Conservation (phyloP, 1,140 invertebrate genomes). For the Carposina sasakii region DNA sequence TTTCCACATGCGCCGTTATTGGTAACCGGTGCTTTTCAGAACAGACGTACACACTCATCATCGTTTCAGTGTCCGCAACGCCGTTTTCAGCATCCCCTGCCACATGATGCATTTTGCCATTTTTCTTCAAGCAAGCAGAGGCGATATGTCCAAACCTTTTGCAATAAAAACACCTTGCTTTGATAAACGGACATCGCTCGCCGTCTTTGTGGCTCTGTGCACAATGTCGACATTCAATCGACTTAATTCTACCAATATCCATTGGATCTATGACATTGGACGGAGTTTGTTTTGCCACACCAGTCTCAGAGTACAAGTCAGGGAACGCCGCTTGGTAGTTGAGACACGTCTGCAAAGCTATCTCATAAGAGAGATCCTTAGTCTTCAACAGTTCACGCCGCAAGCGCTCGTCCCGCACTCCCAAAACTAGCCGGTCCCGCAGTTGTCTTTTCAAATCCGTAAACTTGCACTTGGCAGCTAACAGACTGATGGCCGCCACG, state of each 20-base stretch:
- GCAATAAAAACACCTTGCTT: slow-evolving; percentile 27
- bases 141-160: slow-evolving; percentile 24
- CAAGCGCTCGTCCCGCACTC: slow-evolving; percentile 24
- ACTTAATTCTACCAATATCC: slow-evolving; percentile 25
- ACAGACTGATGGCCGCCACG: slow-evolving; percentile 19
- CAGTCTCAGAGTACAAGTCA: slow-evolving; percentile 21
- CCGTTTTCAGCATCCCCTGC: neutral
- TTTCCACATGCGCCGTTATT: slow-evolving; percentile 13
- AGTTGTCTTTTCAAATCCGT: slow-evolving; percentile 23
- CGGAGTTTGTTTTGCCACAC: slow-evolving; percentile 21
- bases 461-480: slow-evolving; percentile 24
- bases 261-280: slow-evolving; percentile 15
- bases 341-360: slow-evolving; percentile 20
- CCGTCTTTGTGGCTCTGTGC: slow-evolving; percentile 12
- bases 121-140: slow-evolving; percentile 17
- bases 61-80: slow-evolving; percentile 2
- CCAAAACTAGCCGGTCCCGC: slow-evolving; percentile 23
- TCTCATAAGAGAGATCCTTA: slow-evolving; percentile 21
- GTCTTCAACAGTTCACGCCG: slow-evolving; percentile 21
- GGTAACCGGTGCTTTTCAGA: slow-evolving; percentile 10
- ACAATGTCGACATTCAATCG: slow-evolving; percentile 21
- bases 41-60: slow-evolving; percentile 19
- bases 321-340: slow-evolving; percentile 26
- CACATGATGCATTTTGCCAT: slow-evolving; percentile 15
- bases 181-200: slow-evolving; percentile 22